Evolutionary conservation across 1,140 invertebrate species (phyloP).

Genomic region (Archivesica marissinica): DNA sequence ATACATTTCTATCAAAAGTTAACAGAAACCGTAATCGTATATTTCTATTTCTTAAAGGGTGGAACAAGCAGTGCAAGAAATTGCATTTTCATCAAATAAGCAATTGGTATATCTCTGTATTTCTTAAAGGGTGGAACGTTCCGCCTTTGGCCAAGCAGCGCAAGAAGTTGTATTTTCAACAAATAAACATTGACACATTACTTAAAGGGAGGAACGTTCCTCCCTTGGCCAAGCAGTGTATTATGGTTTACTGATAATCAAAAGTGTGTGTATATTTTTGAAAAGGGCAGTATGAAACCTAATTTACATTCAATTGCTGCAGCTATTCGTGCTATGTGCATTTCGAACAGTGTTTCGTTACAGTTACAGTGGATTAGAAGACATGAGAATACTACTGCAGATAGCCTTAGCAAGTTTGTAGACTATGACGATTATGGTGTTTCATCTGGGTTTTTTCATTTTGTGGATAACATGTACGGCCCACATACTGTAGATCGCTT

Average conservation of each 20-base stretch:
- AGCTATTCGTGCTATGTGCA: neutral
- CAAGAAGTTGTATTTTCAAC: too few species aligned
- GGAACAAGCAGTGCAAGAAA: too few species aligned
- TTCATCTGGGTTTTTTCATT: neutral
- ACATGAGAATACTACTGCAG: neutral
- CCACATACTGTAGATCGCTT: conserved; percentile 9
- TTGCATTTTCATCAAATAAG: too few species aligned
- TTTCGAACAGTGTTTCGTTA: neutral
- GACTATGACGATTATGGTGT: conserved; percentile 15
- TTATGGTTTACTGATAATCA: neutral
- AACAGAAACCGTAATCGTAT: too few species aligned
- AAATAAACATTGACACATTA: too few species aligned
- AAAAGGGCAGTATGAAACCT: neutral
- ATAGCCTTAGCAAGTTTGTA: neutral
- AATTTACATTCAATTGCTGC: neutral
- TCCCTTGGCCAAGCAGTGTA: too few species aligned
- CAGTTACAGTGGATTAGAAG: neutral
- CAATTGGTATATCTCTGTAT: too few species aligned
- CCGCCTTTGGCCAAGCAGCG: too few species aligned
- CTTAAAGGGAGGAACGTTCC: too few species aligned
- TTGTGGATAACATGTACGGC: neutral
- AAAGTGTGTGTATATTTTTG: neutral
- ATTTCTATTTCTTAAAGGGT: too few species aligned
- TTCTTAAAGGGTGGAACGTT: too few species aligned
- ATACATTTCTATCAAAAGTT: too few species aligned